Base-by-base conservation (phyloP, 2,113 vertebrate genomes). In the Neodontobutis hainanensis region DNA sequence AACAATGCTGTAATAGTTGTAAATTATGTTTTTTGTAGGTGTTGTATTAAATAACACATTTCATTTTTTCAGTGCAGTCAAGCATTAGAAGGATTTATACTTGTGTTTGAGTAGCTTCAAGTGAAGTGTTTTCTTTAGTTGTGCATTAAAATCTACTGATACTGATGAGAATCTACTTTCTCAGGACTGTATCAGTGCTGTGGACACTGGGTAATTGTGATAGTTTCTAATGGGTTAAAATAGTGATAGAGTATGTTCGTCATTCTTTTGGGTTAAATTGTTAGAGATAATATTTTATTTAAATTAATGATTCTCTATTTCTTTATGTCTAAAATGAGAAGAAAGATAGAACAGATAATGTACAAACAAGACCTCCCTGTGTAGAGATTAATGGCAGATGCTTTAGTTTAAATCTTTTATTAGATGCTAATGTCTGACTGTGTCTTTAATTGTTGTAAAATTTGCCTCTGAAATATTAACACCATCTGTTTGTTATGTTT, bases 361-460 rank as follows among this genome's bases (percentile, higher is more conserved):
- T 91, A 91, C 93, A 94, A 94, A 93, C 93, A 94, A 93, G 94
- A 92, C 92, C 93, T 95, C 93, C 92, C 94, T 95, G 93, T 94
- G 93, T 94, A 92, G 92, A 95, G 97, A 96, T 96, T 93, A 95
- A 95, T 95, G 94, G 93, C 95, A 97, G 95, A 95, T 95, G 94
- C 94, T 93, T 93, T 93, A 95, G 94, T 95, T 97, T 96, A 94
- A 95, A 95, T 97, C 95, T 96, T 97, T 96, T 94, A 96, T 95
- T 95, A 95, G 94, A 95, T 94, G 93, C 94, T 96, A 96, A 97
- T 97, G 94, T 97, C 94, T 95, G 87, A 92, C 94, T 96, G 94
- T 95, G 94, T 95, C 94, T 97, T 96, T 96, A 97, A 96, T 96
- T 97, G 95, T 96, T 95, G 93, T 93, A 94, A 95, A 96, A 96